Percentiles rank a stretch among this genome's conserved stretches.
Conservation (phyloP, 2,888 invertebrate genomes). For the Deilephila elpenor region DNA sequence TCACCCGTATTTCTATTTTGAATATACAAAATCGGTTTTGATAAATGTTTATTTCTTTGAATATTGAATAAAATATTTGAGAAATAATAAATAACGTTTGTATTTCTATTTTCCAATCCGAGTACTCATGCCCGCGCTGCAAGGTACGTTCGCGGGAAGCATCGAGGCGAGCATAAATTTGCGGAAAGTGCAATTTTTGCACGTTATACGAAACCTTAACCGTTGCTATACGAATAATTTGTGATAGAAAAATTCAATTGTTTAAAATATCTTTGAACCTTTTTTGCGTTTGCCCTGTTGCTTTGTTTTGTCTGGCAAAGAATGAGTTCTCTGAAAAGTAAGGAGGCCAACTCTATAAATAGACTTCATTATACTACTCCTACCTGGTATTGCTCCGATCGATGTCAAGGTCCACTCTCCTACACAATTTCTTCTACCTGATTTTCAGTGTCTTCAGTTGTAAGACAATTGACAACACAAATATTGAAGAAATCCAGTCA, state of each 20-base stretch:
- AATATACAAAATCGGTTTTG: conserved; percentile 20
- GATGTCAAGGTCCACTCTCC: too few species aligned
- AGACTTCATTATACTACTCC: not conserved
- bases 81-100: conserved; percentile 29
- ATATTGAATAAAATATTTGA: conserved; percentile 27
- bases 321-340: not conserved
- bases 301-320: not conserved
- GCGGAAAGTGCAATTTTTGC: conserved; percentile 70
- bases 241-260: conserved; percentile 81
- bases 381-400: too few species aligned
- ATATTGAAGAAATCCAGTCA: too few species aligned
- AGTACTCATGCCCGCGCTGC: conserved; percentile 10
- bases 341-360: not conserved
- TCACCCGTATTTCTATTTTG: conserved; percentile 14
- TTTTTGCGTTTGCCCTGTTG: conserved; percentile 57
- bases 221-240: conserved; percentile 76
- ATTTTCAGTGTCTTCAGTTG: too few species aligned
- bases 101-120: conserved; percentile 30
- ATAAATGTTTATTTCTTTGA: conserved; percentile 17
- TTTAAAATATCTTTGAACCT: conserved; percentile 80
- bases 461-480: too few species aligned
- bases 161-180: conserved; percentile 58
- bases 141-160: conserved; percentile 29
- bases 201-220: conserved; percentile 76
- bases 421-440: too few species aligned